Evolutionary conservation across 2,797 vertebrate species (phyloP).

Genomic region (Calcarius lapponicus): DNA sequence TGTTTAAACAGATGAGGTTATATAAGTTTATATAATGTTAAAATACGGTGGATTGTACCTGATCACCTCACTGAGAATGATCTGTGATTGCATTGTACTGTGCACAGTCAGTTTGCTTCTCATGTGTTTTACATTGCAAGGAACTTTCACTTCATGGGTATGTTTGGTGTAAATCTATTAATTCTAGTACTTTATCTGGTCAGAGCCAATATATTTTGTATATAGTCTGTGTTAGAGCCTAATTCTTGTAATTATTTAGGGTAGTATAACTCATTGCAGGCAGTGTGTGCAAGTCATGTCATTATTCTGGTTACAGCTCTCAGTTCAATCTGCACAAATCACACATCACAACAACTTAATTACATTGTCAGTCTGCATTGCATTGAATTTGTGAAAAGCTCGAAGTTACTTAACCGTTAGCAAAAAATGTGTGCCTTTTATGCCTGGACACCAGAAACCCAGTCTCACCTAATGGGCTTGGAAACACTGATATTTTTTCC

Average conservation of each 20-base stretch:
- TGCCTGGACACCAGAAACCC: neutral
- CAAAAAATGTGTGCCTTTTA: neutral
- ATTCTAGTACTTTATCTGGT: constrained; percentile 32
- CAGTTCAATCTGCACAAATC: neutral
- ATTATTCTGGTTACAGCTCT: constrained; percentile 40
- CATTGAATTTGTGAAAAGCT: constrained; percentile 5
- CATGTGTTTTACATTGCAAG: neutral
- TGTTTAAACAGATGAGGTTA: neutral
- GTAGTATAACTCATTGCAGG: constrained; percentile 3
- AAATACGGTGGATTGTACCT: neutral
- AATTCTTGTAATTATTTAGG: constrained; percentile 49
- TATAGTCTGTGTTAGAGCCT: neutral
- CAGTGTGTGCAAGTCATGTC: neutral
- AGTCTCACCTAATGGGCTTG: neutral
- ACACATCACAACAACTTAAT: constrained; percentile 20
- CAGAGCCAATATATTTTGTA: constrained; percentile 25
- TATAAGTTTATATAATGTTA: neutral
- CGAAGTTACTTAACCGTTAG: constrained; percentile 20
- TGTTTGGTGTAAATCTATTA: neutral
- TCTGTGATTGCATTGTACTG: neutral
- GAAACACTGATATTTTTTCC: neutral
- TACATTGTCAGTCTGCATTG: neutral
- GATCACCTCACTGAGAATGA: neutral
- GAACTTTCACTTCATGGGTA: neutral
- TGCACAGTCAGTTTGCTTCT: neutral